A percentile compares a stretch with the other conserved stretches of the same genome.
Conservation (phyloP, 2,113 vertebrate species). For the Entomyzon cyanotis region DNA sequence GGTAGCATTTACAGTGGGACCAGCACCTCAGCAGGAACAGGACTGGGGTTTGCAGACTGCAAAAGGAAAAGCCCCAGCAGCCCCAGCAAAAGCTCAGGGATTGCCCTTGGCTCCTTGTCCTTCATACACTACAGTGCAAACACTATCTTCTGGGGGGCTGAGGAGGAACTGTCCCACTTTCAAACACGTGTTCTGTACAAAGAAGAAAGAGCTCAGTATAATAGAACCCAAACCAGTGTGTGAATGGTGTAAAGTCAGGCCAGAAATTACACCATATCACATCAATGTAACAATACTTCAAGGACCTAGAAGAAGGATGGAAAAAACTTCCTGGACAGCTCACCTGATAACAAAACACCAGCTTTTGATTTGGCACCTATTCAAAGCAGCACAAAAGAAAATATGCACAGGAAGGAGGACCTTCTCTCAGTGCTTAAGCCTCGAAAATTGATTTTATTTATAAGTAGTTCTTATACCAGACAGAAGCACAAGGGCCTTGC, state of each 20-base stretch:
- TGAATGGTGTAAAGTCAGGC: neutral
- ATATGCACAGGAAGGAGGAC: neutral
- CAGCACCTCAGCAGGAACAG: neutral
- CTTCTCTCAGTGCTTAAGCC: neutral
- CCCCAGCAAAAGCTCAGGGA: neutral
- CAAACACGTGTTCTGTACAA: neutral
- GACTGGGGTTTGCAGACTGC: neutral
- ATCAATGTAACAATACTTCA: neutral
- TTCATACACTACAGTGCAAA: neutral
- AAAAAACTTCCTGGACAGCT: neutral
- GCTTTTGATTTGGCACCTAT: neutral
- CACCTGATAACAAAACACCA: neutral
- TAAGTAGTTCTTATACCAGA: neutral
- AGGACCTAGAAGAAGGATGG: neutral
- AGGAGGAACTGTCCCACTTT: neutral
- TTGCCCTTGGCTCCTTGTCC: rapidly evolving
- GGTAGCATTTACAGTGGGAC: neutral
- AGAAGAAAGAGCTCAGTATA: neutral
- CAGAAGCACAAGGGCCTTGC: neutral
- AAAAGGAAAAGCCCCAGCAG: neutral
- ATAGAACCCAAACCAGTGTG: neutral
- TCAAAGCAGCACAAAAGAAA: neutral
- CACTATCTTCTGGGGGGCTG: neutral
- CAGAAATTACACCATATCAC: neutral
- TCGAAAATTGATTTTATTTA: neutral